Conservation (phyloP, 2,113 vertebrate species). For the Scomber japonicus region DNA sequence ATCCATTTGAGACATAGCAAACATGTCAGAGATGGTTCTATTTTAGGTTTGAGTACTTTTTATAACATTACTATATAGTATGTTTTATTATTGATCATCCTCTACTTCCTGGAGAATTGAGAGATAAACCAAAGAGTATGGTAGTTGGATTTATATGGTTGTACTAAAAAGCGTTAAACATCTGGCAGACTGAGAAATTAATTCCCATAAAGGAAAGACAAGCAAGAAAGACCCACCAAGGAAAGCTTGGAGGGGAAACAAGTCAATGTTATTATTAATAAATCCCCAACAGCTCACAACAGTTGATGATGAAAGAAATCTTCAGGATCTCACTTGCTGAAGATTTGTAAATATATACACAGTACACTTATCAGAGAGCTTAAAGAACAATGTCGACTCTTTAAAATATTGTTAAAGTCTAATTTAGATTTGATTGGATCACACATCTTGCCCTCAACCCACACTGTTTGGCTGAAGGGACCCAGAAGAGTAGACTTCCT, state of each 20-base stretch:
- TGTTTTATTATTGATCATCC: constrained; percentile 9
- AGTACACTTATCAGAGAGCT: constrained; percentile 23
- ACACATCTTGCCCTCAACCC: constrained; percentile 30
- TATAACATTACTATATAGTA: neutral
- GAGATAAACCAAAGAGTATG: neutral
- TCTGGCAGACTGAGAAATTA: constrained; percentile 54
- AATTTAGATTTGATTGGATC: constrained; percentile 58
- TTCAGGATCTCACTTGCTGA: constrained; percentile 35
- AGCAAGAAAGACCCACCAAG: constrained; percentile 22
- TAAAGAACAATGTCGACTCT: constrained; percentile 28
- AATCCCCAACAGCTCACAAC: constrained; percentile 47
- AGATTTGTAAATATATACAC: constrained; percentile 17
- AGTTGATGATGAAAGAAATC: constrained; percentile 54
- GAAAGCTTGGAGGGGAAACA: constrained; percentile 60
- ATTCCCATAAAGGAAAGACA: constrained; percentile 55
- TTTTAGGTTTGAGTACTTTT: neutral
- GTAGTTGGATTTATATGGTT: constrained; percentile 41
- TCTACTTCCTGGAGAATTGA: neutral
- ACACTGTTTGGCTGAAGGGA: constrained; percentile 25
- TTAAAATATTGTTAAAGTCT: constrained; percentile 32
- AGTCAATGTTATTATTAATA: constrained; percentile 68
- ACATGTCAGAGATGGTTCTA: constrained; percentile 9
- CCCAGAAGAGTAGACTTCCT: constrained; percentile 42
- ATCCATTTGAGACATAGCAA: constrained; percentile 14
- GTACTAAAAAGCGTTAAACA: constrained; percentile 49